Base-by-base conservation (phyloP, 2,888 invertebrate genomes). In the Caenorhabditis uteleia region DNA sequence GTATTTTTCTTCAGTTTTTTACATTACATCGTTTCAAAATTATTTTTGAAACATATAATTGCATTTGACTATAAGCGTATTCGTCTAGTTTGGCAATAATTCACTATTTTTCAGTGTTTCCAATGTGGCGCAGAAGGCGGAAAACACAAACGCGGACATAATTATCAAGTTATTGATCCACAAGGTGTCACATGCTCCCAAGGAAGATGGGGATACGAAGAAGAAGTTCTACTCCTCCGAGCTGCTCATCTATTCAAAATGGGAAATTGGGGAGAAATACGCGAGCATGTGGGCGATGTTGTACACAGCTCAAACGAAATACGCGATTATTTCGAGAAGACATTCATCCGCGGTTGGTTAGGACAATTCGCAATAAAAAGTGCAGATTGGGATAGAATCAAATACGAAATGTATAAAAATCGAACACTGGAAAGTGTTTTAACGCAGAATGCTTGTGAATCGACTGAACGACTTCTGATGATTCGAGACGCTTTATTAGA, bases 41-140 rank as follows among this genome's bases (percentile, higher is more conserved):
- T 39, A n/a, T 18, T 39, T 39, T 39, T 8, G n/a, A 39, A 39
- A 12, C 16, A 39, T 23, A 8, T 21, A 23, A 14, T 43, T 38
- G 33, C 10, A 31, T 36, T 46, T 45, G 8, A 7, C 5, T 29
- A 18, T 16, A 14, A 6, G n/a, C n/a, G n/a, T 36, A 4, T 18
- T 26, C n/a, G 4, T 25, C 16, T 4, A 31, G 18, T 38, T 23
- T 18, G 20, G n/a, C n/a, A n/a, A n/a, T n/a, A n/a, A n/a, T n/a
- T n/a, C n/a, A n/a, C n/a, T n/a, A n/a, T n/a, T 12, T 29, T 74
- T 58, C 40, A 77, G 71, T 79, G 79, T 42, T 79, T 79, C 48
- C 69, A 66, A 55, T 55, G 74, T 40, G 79, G 79, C 14, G 74
- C 70, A 10, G 75, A 78, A 47, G 50, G 65, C 8, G 74, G 69